These are phyloP conservation scores for Glaucopsyche alexis DNA, from an alignment of 2,888 invertebrate species.

Conservation along the genomic window DNA sequence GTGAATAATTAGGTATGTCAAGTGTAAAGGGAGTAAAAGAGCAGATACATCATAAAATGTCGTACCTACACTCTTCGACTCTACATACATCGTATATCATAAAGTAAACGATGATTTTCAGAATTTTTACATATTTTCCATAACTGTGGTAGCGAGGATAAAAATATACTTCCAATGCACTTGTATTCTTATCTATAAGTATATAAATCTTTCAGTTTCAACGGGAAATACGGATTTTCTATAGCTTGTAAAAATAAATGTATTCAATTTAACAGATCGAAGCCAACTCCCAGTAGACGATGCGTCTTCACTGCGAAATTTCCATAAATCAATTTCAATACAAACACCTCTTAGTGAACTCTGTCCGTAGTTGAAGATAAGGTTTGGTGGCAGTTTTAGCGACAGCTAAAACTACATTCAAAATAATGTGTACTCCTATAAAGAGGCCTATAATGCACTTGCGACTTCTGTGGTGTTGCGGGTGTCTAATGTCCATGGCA, in stretches of 20 bases:
- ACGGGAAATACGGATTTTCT: slow-evolving; percentile 10
- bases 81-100: neutral
- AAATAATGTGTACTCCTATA: neutral
- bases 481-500: no score
- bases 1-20: no score
- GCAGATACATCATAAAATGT: no score
- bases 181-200: no score
- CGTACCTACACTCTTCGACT: neutral
- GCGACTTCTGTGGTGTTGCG: no score
- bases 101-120: neutral
- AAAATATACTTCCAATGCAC: neutral
- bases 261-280: slow-evolving; percentile 59
- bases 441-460: no score
- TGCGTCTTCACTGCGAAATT: slow-evolving; percentile 69
- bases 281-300: slow-evolving; percentile 54
- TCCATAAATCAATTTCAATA: slow-evolving; percentile 79
- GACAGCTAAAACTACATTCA: neutral
- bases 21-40: no score
- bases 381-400: slow-evolving; percentile 31
- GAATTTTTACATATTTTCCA: neutral
- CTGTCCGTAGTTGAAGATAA: slow-evolving; percentile 55
- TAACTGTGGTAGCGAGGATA: neutral
- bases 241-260: slow-evolving; percentile 46
- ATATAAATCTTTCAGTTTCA: neutral
- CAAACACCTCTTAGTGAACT: slow-evolving; percentile 79